Conservation (phyloP, 2,113 vertebrate genomes). For the Heptranchias perlo region DNA sequence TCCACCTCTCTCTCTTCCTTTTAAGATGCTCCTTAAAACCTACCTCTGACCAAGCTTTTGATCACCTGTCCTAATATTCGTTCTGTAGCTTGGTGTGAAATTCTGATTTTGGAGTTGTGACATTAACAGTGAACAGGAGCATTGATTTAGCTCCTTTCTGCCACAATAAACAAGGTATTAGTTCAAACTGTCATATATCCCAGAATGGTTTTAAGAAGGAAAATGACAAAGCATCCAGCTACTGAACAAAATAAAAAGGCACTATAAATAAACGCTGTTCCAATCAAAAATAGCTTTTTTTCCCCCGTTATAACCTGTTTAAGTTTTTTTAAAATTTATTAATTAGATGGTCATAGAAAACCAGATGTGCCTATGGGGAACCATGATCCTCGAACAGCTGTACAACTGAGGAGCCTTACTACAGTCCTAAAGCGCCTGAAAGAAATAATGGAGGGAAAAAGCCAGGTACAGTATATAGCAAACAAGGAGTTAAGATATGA, state of each 20-base stretch:
- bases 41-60: too few species aligned
- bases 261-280: neutral
- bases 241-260: neutral
- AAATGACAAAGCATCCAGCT: neutral
- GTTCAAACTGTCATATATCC: neutral
- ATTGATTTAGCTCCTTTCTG: neutral
- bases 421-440: constrained; percentile 93
- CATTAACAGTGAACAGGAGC: neutral
- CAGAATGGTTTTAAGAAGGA: neutral
- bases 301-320: neutral
- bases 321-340: neutral
- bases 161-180: neutral
- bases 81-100: too few species aligned
- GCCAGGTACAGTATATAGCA: constrained; percentile 69
- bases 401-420: constrained; percentile 82
- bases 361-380: constrained; percentile 72
- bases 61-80: too few species aligned
- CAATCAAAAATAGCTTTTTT: neutral
- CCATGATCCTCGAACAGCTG: constrained; percentile 93
- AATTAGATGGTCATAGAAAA: constrained; percentile 80
- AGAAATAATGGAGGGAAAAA: constrained; percentile 98
- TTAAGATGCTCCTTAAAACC: too few species aligned
- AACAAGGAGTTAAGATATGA: neutral
- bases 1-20: too few species aligned
- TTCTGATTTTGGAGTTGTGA: neutral